Percentiles rank a stretch among this genome's conserved stretches.
Evolutionary conservation across 2,113 vertebrate genomes (phyloP).

Genomic region (Oncorhynchus gorbuscha): DNA sequence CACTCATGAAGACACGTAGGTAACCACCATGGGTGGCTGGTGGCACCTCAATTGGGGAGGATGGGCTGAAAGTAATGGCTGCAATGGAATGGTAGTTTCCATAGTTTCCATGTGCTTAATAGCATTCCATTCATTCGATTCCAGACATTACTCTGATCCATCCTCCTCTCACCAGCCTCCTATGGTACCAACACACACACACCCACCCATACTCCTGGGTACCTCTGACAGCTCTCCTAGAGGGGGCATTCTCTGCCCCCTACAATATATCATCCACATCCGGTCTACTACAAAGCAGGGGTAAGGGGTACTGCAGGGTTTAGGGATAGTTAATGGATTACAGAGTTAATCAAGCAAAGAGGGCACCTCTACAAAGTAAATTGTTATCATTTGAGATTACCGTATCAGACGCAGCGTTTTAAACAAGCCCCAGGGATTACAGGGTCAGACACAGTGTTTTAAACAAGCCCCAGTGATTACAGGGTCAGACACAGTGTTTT

Average conservation of each 20-base stretch:
- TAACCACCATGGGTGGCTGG: too few species aligned
- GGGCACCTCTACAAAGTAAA: conserved; percentile 3
- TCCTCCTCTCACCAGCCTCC: too few species aligned
- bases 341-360: conserved; percentile 12
- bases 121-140: too few species aligned
- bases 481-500: too few species aligned
- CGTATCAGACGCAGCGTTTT: not conserved
- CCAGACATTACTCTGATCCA: too few species aligned
- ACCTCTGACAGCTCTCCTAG: conserved; percentile 5
- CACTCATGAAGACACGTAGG: not conserved
- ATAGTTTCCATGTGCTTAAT: not conserved
- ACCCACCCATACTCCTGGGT: not conserved
- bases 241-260: not conserved
- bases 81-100: not conserved
- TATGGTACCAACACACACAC: not conserved
- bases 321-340: conserved; percentile 20
- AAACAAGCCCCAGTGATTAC: too few species aligned
- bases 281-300: not conserved
- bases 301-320: not conserved
- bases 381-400: not conserved
- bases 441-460: too few species aligned
- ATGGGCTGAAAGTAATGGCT: conserved; percentile 44
- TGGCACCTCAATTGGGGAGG: too few species aligned
- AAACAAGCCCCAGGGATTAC: not conserved
- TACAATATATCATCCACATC: not conserved